Evolutionary conservation across 2,888 invertebrate species (phyloP).

Genomic region (Philereme transversata): DNA sequence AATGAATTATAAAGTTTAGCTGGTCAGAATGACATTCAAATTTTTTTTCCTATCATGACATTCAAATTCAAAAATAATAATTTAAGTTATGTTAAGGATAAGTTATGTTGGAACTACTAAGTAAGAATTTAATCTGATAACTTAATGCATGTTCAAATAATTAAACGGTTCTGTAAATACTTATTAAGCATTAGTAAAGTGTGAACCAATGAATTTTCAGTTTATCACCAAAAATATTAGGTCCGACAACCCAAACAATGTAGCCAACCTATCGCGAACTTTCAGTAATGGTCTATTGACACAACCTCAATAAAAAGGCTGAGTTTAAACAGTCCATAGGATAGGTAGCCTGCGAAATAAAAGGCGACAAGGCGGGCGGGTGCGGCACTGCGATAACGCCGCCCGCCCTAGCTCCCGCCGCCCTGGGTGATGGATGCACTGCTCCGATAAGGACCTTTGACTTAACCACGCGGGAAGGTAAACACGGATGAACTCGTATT

Average conservation of each 20-base stretch:
- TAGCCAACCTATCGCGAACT: conserved; percentile 19
- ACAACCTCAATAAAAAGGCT: conserved; percentile 51
- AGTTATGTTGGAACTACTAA: too few species aligned
- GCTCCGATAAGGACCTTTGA: conserved; percentile 49
- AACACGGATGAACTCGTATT: conserved; percentile 36
- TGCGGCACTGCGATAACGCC: conserved; percentile 55
- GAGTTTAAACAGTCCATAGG: conserved; percentile 51
- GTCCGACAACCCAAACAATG: background rate
- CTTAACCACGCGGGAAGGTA: conserved; percentile 44
- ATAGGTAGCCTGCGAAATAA: conserved; percentile 55
- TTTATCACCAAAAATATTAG: conserved; percentile 3
- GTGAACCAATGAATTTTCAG: background rate
- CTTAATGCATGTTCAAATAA: too few species aligned
- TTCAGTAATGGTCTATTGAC: conserved; percentile 47
- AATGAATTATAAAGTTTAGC: too few species aligned
- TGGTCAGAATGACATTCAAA: too few species aligned
- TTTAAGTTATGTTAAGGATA: too few species aligned
- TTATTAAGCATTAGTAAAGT: conserved; percentile 25
- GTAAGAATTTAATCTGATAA: too few species aligned
- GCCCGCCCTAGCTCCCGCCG: conserved; percentile 41
- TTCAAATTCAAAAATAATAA: too few species aligned
- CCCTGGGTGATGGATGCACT: conserved; percentile 51
- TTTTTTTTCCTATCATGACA: too few species aligned
- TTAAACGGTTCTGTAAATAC: background rate
- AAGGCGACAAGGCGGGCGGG: conserved; percentile 55